Percentiles rank a stretch among this genome's conserved stretches.
Conservation (phyloP, 1,140 invertebrate genomes). For the Drosophila asahinai region DNA sequence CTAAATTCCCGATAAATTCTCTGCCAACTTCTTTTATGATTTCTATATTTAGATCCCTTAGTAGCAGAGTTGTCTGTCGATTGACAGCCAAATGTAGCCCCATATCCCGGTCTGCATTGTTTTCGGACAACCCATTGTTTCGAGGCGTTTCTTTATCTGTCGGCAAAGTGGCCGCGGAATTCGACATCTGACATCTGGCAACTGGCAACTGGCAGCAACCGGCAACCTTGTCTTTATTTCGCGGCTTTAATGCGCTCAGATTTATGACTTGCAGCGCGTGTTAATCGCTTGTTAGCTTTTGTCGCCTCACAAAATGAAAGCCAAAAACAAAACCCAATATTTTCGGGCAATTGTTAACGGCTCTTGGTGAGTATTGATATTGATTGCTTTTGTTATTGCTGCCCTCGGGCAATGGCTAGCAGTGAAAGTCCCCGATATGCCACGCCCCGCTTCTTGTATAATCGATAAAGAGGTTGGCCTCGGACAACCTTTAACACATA, state of each 20-base stretch:
- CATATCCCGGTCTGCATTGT: conserved; percentile 39
- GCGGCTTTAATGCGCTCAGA: conserved; percentile 44
- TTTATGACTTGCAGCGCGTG: conserved; percentile 62
- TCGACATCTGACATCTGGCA: conserved; percentile 56
- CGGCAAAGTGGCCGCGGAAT: conserved; percentile 16
- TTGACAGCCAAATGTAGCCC: conserved; percentile 7
- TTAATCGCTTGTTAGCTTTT: conserved; percentile 70
- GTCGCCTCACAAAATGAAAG: conserved; percentile 48
- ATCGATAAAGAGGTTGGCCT: conserved; percentile 18
- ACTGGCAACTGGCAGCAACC: conserved; percentile 26
- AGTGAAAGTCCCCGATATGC: conserved; percentile 57
- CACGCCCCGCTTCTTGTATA: conserved; percentile 34
- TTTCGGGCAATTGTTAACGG: conserved; percentile 63
- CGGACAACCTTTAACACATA: conserved; percentile 12
- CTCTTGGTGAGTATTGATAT: conserved; percentile 54
- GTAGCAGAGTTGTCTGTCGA: conserved; percentile 15
- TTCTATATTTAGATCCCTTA: not conserved
- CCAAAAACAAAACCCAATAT: conserved; percentile 35
- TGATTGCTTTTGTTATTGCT: conserved; percentile 49
- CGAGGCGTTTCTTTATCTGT: conserved; percentile 43
- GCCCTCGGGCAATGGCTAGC: conserved; percentile 20
- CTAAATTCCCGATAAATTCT: not conserved
- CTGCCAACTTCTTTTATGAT: not conserved
- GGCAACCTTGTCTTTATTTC: conserved; percentile 64
- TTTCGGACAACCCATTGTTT: conserved; percentile 50